Base-by-base conservation (phyloP, 1,140 invertebrate species). In the Thrips palmi region DNA sequence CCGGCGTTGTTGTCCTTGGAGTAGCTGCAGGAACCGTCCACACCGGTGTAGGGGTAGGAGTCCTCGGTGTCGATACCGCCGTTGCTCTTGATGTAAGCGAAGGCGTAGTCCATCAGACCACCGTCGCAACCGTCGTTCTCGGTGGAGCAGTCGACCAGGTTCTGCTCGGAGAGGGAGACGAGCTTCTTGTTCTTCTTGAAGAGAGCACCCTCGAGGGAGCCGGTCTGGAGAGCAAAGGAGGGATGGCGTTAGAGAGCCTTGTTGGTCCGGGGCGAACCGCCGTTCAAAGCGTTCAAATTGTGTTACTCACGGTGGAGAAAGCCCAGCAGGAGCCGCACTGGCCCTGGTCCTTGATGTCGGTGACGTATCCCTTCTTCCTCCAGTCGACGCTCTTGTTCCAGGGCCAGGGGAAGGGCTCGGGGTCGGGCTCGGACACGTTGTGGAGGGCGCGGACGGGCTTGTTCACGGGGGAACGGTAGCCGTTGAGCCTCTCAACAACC, bases 241-340 rank as follows among this genome's bases (percentile, higher is more conserved):
- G 36, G 21, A 39, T 20, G 25, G 15, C 14, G 28, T n/a, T 5
- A 8, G 17, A 17, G 8, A n/a, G 22, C 17, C 7, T 33, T 18
- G 17, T 17, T 7, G 11, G 17, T 33, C 4, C 17, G n/a, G n/a
- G n/a, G n/a, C n/a, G n/a, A n/a, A n/a, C n/a, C n/a, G n/a, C n/a
- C n/a, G n/a, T n/a, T n/a, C n/a, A 8, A 27, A n/a, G n/a, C n/a
- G 24, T 27, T 27, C 7, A 27, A 7, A n/a, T 20, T 20, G 4
- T 15, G 3, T 8, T 15, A 40, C 41, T 55, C 49, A 65, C 57
- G 15, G 67, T 49, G 21, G 63, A 66, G 54, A 76, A 76, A 3
- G 72, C 62, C 73, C 72, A 76, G 52, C 74, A 78, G 2, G 67
- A 69, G 25, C 75, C 76, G 53, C 76, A 81, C 43, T 63, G 56